These are phyloP conservation scores for Sminthurides aquaticus DNA, from an alignment of 2,888 invertebrate genomes.

Conservation along the genomic window DNA sequence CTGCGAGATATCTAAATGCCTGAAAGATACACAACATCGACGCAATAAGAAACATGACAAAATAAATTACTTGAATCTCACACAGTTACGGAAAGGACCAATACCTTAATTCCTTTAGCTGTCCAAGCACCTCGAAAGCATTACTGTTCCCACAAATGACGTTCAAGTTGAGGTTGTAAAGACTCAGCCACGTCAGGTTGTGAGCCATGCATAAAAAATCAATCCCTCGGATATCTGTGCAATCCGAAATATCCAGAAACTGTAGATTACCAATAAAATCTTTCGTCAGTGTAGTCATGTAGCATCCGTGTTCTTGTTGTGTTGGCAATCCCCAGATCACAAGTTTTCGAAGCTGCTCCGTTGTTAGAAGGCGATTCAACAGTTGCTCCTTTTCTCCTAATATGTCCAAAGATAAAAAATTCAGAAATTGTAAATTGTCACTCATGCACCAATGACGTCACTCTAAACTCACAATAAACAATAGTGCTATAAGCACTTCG, in stretches of 20 bases:
- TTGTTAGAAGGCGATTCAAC: conserved; percentile 18
- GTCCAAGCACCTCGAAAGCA: conserved; percentile 49
- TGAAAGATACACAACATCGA: conserved; percentile 47
- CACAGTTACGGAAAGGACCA: not conserved
- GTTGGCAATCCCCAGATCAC: conserved; percentile 51
- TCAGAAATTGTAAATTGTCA: not conserved
- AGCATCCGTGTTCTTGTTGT: conserved; percentile 24
- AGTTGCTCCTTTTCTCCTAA: conserved; percentile 15
- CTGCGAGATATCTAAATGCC: conserved; percentile 74
- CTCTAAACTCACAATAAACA: too few species aligned
- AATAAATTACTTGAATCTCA: not conserved
- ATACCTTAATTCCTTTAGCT: conserved; percentile 52
- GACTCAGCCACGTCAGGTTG: conserved; percentile 63
- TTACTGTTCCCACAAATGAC: conserved; percentile 45
- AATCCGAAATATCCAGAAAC: conserved; percentile 65
- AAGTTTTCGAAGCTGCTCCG: conserved; percentile 49
- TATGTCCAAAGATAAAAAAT: not conserved
- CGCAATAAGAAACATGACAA: not conserved
- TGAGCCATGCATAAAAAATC: conserved; percentile 60
- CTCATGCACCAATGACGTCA: too few species aligned
- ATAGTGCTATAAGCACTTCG: too few species aligned
- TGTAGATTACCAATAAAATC: conserved; percentile 53
- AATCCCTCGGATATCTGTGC: conserved; percentile 58
- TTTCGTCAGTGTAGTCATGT: conserved; percentile 25
- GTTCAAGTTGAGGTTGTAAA: conserved; percentile 70